Conservation (phyloP, 2,113 vertebrate genomes). For the Arvicanthis niloticus region DNA sequence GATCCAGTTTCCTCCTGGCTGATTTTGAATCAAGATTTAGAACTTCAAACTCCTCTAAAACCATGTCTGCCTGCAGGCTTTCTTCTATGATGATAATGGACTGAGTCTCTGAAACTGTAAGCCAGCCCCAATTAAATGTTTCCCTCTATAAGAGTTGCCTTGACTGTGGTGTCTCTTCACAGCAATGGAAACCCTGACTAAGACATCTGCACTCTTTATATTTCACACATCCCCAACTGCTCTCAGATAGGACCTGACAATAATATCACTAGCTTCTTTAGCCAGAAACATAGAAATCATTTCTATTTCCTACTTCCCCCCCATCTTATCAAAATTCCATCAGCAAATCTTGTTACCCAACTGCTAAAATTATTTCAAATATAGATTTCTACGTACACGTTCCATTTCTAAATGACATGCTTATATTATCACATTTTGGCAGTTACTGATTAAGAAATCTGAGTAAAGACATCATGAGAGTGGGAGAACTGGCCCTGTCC, state of each 20-base stretch:
- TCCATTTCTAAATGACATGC: background rate
- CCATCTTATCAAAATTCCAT: background rate
- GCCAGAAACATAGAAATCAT: background rate
- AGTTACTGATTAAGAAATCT: background rate
- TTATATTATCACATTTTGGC: background rate
- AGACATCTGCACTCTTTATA: background rate
- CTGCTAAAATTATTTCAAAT: background rate
- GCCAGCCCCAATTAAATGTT: too few species aligned
- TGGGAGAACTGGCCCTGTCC: too few species aligned
- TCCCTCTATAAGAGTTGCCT: too few species aligned
- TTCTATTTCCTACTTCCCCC: background rate
- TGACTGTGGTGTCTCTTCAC: too few species aligned
- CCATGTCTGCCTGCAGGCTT: too few species aligned
- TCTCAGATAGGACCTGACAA: background rate
- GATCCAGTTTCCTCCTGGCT: too few species aligned
- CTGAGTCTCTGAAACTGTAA: too few species aligned
- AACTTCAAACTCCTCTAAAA: too few species aligned
- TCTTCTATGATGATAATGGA: too few species aligned
- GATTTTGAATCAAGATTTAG: too few species aligned
- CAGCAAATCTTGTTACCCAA: background rate
- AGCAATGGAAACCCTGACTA: too few species aligned
- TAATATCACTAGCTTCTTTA: background rate
- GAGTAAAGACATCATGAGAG: background rate
- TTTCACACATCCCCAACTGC: background rate
- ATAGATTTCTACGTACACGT: background rate